Conservation (phyloP, 2,113 vertebrate genomes). For the Kobus ellipsiprymnus region DNA sequence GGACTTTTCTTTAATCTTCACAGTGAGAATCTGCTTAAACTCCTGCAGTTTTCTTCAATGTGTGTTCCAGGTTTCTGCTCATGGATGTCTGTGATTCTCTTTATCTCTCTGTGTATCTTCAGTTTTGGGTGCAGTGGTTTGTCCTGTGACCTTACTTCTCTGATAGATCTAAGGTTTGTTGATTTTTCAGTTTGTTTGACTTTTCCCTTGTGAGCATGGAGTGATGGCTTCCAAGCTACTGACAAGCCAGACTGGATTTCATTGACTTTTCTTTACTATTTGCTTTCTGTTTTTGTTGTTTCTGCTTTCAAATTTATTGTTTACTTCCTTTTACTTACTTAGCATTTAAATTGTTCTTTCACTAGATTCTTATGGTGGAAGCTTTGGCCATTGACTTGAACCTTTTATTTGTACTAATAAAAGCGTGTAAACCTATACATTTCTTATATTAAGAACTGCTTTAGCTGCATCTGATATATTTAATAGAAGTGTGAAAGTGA, state of each 20-base stretch:
- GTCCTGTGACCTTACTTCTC: background rate
- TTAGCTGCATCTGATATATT: background rate
- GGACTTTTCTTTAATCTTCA: background rate
- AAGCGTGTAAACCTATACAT: background rate
- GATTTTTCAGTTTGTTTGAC: background rate
- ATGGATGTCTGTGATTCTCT: background rate
- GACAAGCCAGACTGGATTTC: background rate
- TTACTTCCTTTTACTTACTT: background rate
- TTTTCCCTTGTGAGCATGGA: background rate
- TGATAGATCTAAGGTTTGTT: background rate
- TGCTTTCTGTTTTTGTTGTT: background rate
- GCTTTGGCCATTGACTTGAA: background rate
- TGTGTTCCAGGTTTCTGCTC: background rate
- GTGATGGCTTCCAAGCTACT: background rate
- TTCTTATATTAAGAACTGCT: background rate
- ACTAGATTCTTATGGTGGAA: background rate
- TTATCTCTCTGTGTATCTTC: background rate
- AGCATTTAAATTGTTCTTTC: background rate
- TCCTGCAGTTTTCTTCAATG: background rate
- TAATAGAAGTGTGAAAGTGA: background rate
- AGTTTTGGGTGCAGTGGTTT: background rate
- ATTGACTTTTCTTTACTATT: background rate
- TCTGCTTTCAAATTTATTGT: background rate
- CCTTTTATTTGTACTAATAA: background rate
- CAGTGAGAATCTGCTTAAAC: background rate